A percentile compares a stretch with the other conserved stretches of the same genome.
Conservation (phyloP, 1,140 invertebrate genomes). For the Glossosoma conforme region DNA sequence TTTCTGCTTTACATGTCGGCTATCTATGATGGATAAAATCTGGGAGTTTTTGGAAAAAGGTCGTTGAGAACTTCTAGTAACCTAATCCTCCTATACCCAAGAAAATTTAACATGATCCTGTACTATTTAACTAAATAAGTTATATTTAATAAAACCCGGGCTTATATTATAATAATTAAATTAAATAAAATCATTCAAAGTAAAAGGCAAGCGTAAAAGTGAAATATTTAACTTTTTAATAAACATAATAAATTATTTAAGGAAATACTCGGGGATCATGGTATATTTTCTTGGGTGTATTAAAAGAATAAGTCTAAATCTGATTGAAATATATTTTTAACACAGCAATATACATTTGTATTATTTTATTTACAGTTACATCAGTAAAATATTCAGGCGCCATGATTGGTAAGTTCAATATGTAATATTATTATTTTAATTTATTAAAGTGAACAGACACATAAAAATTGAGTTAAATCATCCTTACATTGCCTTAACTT, state of each 20-base stretch:
- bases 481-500: neutral
- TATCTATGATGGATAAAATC: too few relatives aligned
- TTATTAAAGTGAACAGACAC: neutral
- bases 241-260: neutral
- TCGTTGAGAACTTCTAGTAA: too few relatives aligned
- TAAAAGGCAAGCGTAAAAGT: neutral
- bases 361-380: constrained; percentile 21
- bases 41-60: too few relatives aligned
- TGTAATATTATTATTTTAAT: neutral
- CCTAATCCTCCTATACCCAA: too few relatives aligned
- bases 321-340: neutral
- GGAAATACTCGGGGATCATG: neutral
- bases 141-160: too few relatives aligned
- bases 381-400: constrained; percentile 28
- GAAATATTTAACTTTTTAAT: neutral
- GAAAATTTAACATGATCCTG: too few relatives aligned
- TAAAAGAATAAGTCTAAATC: neutral
- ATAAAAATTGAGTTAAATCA: neutral
- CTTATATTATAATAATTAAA: too few relatives aligned
- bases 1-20: too few relatives aligned
- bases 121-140: too few relatives aligned
- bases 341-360: neutral
- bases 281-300: neutral
- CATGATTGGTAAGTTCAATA: constrained; percentile 17
- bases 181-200: too few relatives aligned